Evolutionary conservation across 2,888 invertebrate species (phyloP), one percentile per base, ranked within the genome.

Genomic region (Zaprionus lineosus): DNA sequence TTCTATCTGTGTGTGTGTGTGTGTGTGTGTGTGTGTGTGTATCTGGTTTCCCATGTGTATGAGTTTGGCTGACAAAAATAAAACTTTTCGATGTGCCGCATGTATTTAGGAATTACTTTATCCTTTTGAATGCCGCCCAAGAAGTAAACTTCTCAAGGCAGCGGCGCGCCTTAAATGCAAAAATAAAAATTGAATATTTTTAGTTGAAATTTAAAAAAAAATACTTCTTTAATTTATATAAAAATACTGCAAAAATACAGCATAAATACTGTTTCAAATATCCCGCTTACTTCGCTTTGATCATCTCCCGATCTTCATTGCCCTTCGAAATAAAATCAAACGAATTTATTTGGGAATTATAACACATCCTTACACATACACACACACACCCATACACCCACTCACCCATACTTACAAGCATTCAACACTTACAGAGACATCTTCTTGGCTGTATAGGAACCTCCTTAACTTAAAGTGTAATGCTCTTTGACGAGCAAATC

Each of bases 71-170:
- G 71, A 57, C 53, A 60, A 61, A 75, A 43, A 53, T 52, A 60
- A 64, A 77, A 76, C 59, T 83, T 75, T 83, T 67, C 64, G 72
- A 68, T 79, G 71, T 79, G 59, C 50, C 37, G 34, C 56, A 56
- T 55, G 59, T 75, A 58, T 83, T 79, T 58, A 51, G 60, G 59
- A 56, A 52, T 58, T 61, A 61, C 48, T 66, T 51, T 48, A 44
- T 16, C 34, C 34, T 16, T 44, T 18, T 16, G 19, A n/a, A 18
- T 14, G 12, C 14, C 18, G 19, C 12, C 7, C 24, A 14, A 36
- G 11, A 56, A 41, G 21, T 34, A 63, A 40, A 33, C 39, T 57
- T 61, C 46, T 4, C 33, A 19, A 6, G 21, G 37, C 50, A 51
- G 50, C 37, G 40, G 34, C 41, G n/a, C 26, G 41, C 56, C 67